Evolutionary conservation across 2,113 vertebrate species (phyloP).

Genomic region (Clarias batrachus): DNA sequence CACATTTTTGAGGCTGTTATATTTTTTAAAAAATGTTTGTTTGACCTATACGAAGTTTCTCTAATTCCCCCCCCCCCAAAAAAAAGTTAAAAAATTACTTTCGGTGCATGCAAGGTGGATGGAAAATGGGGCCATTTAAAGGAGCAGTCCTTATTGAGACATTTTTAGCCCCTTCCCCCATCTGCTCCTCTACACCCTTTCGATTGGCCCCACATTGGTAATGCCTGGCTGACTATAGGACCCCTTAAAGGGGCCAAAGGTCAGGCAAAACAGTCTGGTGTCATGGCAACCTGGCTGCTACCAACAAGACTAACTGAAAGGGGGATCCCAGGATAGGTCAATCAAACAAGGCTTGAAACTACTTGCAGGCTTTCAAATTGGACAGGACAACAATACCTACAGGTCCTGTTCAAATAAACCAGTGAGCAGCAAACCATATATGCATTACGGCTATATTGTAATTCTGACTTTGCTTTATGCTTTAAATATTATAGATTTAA

Average conservation of each 20-base stretch:
- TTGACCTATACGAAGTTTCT: background rate
- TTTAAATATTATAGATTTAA: background rate
- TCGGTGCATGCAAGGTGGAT: slow-evolving; percentile 62
- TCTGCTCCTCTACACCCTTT: slow-evolving; percentile 52
- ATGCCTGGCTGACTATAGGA: slow-evolving; percentile 81
- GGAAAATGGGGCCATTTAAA: slow-evolving; percentile 69
- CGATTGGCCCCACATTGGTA: slow-evolving; percentile 73
- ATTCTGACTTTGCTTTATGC: too few relatives aligned
- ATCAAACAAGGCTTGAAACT: slow-evolving; percentile 67
- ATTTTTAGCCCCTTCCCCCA: slow-evolving; percentile 57
- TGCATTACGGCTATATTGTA: background rate
- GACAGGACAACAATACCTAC: slow-evolving; percentile 12
- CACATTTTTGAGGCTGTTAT: background rate
- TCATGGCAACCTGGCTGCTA: slow-evolving; percentile 80
- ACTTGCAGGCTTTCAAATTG: slow-evolving; percentile 57
- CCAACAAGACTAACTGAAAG: slow-evolving; percentile 66
- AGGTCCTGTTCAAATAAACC: slow-evolving; percentile 5
- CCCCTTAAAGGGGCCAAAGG: slow-evolving; percentile 80
- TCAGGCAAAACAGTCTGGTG: slow-evolving; percentile 82
- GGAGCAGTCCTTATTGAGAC: slow-evolving; percentile 69
- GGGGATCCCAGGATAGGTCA: slow-evolving; percentile 58
- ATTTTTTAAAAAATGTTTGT: background rate
- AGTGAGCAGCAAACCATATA: background rate
- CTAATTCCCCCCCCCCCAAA: too few relatives aligned
- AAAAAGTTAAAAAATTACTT: background rate